A percentile compares a stretch with the other conserved stretches of the same genome.
Evolutionary conservation across 2,797 vertebrate genomes (phyloP).

Genomic region (Salmo trutta): DNA sequence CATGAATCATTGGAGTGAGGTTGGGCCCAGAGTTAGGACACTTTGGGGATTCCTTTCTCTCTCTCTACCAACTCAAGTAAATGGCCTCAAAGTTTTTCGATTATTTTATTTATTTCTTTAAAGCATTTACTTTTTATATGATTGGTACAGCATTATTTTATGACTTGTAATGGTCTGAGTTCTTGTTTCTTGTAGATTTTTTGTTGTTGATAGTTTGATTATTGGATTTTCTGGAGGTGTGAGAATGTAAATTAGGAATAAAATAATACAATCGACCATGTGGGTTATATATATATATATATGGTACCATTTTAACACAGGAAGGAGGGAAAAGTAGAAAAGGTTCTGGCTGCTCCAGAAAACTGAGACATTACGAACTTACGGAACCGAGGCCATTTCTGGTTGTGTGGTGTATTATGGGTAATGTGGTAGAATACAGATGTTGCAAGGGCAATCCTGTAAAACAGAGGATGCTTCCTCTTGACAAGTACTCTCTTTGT

Average conservation of each 20-base stretch:
- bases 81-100: not conserved
- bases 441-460: slow-evolving; percentile 2
- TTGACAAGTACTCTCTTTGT: not conserved
- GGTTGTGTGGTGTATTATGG: not conserved
- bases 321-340: not conserved
- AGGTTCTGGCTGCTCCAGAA: not conserved
- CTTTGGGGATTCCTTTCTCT: slow-evolving; percentile 58
- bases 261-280: no score
- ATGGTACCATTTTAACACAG: not conserved
- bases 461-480: slow-evolving; percentile 10
- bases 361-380: not conserved
- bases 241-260: no score
- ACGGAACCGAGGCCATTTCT: not conserved
- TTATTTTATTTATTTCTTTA: not conserved
- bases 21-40: slow-evolving; percentile 45
- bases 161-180: not conserved
- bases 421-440: slow-evolving; percentile 4
- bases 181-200: not conserved
- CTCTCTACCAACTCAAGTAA: slow-evolving; percentile 6
- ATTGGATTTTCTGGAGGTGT: no score
- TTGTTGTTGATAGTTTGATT: no score
- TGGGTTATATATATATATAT: no score
- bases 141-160: not conserved
- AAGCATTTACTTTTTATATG: not conserved
- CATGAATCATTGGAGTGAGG: slow-evolving; percentile 2